Evolutionary conservation across 1,140 invertebrate species (phyloP), one percentile per base, ranked within the genome.

Genomic region (Brachionus plicatilis): DNA sequence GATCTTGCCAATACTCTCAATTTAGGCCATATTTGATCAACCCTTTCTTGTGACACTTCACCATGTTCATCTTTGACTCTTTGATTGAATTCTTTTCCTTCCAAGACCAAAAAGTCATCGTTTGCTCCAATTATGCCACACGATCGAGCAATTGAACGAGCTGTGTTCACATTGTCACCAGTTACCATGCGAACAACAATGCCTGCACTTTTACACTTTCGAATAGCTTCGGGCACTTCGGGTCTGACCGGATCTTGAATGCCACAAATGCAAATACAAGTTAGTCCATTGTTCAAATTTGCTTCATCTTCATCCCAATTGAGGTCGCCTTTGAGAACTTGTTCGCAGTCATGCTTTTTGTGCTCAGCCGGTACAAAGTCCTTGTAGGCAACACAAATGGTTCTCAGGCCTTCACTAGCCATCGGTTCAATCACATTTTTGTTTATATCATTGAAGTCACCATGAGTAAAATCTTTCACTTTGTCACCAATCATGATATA

Each of bases 131-230:
- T 89, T 86, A 99, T 99, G 60, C 97, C 97, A 91, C 97, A 99
- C 89, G 99, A 98, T 79, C 94, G 92, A 17, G 97, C 96, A 88
- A 99, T 99, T 41, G 97, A 99, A 80, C 96, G 92, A 29, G 97
- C 97, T 47, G 97, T 99, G 91, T 99, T 99, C 80, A 99, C 93
- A 90, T 99, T 99, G 91, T 99, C 97, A 85, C 97, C 97, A 17
- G 98, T 99, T 41, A 99, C 97, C 97, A 99, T 99, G 79, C 98
- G 92, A 6, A 99, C 98, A n/a, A 96, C 98, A 86, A 99, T 99
- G 86, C 98, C 98, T 41, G 98, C 96, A 87, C 94, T 93, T 91
- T 99, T 96, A 90, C 97, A 99, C 89, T 94, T 95, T 85, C 92
- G 92, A 86, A 98, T 99, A 66, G 96, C 96, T 85, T 96, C 96